Evolutionary conservation across 2,888 invertebrate genomes (phyloP).

Genomic region (Catonia carolina): DNA sequence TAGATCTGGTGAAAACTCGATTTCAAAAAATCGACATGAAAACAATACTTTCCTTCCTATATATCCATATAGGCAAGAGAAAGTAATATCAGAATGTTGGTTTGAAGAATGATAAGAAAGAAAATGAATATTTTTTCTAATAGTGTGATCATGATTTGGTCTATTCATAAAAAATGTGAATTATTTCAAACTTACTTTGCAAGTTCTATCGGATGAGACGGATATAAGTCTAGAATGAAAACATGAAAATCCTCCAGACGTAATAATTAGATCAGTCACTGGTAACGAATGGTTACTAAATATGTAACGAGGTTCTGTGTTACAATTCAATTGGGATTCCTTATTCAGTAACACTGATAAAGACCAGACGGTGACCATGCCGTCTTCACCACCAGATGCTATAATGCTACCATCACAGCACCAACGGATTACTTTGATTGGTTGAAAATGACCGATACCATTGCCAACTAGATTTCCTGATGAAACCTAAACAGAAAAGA

Average conservation of each 20-base stretch:
- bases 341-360: too few species aligned
- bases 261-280: slow-evolving; percentile 70
- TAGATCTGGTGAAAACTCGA: too few species aligned
- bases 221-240: slow-evolving; percentile 64
- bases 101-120: too few species aligned
- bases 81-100: too few species aligned
- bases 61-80: too few species aligned
- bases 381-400: slow-evolving; percentile 75
- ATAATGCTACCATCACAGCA: slow-evolving; percentile 71
- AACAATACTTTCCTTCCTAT: too few species aligned
- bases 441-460: slow-evolving; percentile 72
- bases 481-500: slow-evolving; percentile 35
- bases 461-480: slow-evolving; percentile 68
- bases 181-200: slow-evolving; percentile 45
- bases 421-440: slow-evolving; percentile 66
- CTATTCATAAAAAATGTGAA: too few species aligned
- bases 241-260: slow-evolving; percentile 51
- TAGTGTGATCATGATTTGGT: too few species aligned
- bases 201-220: slow-evolving; percentile 73
- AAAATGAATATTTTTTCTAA: too few species aligned
- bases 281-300: slow-evolving; percentile 75
- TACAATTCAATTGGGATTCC: too few species aligned
- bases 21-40: too few species aligned
- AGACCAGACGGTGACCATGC: slow-evolving; percentile 71
- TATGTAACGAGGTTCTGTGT: slow-evolving; percentile 54